Base-by-base conservation (phyloP, 2,113 vertebrate species). In the Perccottus glenii region DNA sequence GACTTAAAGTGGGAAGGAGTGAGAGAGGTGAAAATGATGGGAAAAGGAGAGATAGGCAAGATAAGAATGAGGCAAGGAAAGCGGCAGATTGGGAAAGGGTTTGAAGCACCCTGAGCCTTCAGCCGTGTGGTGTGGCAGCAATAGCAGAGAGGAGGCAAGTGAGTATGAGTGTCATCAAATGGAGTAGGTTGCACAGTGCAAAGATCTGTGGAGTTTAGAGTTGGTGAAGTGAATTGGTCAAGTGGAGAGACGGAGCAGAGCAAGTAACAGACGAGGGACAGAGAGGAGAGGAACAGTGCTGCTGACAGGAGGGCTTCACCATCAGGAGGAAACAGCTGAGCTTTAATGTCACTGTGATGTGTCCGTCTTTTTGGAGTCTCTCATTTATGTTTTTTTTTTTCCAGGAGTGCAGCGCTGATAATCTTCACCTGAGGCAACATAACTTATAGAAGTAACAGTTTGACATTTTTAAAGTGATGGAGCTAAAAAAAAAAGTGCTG, bases 141-240 rank as follows among this genome's bases (percentile, higher is more conserved):
- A 55, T 15, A 56, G 75, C 70, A 14, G 57, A 78, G 56, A 59
- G 64, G 48, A 58, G 73, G 72, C 74, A 64, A 77, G 75, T 51
- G 84, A 61, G 70, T 46, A 38, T 78, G 80, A 79, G 72, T 49
- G 53, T 74, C 72, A 69, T 40, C 48, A 45, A 81, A 76, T 68
- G 64, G 65, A 79, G 69, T 64, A 71, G 81, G 77, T 72, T 79
- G 77, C 71, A 78, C 63, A 14, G 77, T 73, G 70, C 70, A 75
- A 60, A 76, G 59, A 67, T 76, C 62, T 60, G 78, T 67, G 67
- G 59, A 67, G 64, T 58, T 73, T 60, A 74, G 70, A 67, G 72
- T 70, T 81, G 85, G 77, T 80, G 9, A 79, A 85, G 76, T 77
- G 81, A 76, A 77, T 66, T 70, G 85, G 82, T 89, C 88, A 90